Conservation (phyloP, 2,113 vertebrate species). For the Indicator maculatus region DNA sequence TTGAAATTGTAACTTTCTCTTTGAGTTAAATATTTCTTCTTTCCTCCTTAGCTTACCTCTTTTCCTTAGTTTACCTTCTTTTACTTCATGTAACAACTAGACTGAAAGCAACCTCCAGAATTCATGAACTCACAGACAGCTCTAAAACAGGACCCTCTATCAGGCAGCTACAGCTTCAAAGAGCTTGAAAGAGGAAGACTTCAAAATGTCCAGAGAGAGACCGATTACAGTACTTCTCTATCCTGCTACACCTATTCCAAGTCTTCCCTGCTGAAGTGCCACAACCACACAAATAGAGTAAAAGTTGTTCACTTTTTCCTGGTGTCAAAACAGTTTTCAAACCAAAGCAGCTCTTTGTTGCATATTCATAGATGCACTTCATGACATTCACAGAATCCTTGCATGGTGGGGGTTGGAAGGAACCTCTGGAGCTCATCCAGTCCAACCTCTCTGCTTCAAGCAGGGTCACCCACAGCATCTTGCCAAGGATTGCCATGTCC, state of each 20-base stretch:
- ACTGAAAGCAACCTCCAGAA: not conserved
- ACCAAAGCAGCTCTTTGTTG: not conserved
- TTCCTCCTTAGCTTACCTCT: not conserved
- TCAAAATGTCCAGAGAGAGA: not conserved
- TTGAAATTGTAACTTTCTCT: not conserved
- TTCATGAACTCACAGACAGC: not conserved
- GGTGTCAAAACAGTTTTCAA: not conserved
- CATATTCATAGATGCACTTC: not conserved
- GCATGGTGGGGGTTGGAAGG: no score
- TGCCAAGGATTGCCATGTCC: no score
- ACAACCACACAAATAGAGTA: not conserved
- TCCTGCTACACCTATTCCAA: not conserved
- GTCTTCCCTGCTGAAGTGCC: not conserved
- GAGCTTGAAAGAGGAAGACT: not conserved
- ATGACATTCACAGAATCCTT: no score
- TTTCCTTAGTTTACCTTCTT: not conserved
- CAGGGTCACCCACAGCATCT: no score
- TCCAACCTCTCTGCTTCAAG: no score
- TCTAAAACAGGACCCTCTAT: not conserved
- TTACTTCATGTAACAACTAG: not conserved
- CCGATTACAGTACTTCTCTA: not conserved
- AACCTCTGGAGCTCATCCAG: no score
- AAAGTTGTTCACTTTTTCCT: not conserved
- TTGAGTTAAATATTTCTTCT: not conserved
- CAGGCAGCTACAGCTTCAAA: not conserved